Conservation (phyloP, 2,888 invertebrate species). For the Oxyteleia sp. region DNA sequence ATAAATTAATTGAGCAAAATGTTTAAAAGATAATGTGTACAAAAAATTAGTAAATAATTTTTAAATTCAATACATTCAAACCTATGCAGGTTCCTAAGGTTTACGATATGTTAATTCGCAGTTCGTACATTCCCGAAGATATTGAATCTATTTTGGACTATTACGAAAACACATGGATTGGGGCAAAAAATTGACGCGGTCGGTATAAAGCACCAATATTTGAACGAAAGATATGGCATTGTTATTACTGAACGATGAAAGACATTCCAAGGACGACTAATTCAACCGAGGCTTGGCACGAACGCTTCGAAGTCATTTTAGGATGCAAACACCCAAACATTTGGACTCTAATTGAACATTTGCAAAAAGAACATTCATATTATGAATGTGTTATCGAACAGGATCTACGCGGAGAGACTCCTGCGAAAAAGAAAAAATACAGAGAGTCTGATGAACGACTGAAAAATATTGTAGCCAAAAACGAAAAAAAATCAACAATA, state of each 20-base stretch:
- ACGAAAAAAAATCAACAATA: neutral
- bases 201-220: neutral
- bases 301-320: slow-evolving; percentile 7
- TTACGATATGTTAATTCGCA: neutral
- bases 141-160: neutral
- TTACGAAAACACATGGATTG: slow-evolving; percentile 14
- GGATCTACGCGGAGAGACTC: neutral
- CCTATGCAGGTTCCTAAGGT: neutral
- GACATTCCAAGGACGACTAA: slow-evolving; percentile 26
- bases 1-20: neutral
- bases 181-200: neutral
- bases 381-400: slow-evolving; percentile 4
- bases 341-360: slow-evolving; percentile 18
- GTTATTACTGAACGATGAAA: slow-evolving; percentile 9
- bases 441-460: neutral
- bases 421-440: slow-evolving; percentile 12
- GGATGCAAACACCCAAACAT: slow-evolving; percentile 40
- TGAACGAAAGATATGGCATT: slow-evolving; percentile 18
- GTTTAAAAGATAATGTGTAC: too few relatives aligned
- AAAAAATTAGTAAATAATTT: too few relatives aligned
- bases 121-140: neutral
- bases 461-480: slow-evolving; percentile 7
- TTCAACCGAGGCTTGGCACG: slow-evolving; percentile 45
- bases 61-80: too few relatives aligned
- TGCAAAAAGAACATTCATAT: slow-evolving; percentile 28